Percentiles rank a stretch among this genome's conserved stretches.
Evolutionary conservation across 2,113 vertebrate species (phyloP).

Genomic region (Dolichotis patagonum): DNA sequence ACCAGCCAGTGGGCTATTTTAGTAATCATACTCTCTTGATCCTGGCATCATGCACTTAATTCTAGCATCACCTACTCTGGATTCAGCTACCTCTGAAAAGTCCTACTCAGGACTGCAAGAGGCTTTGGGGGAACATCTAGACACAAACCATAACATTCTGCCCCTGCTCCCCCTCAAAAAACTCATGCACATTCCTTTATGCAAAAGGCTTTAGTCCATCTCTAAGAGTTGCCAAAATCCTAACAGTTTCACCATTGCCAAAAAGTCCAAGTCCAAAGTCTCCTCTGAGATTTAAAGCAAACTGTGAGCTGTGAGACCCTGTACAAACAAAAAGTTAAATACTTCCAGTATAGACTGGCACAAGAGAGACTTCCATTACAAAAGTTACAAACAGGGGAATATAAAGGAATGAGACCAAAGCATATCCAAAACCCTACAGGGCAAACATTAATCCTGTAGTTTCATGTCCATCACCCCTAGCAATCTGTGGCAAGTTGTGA

Average conservation of each 20-base stretch:
- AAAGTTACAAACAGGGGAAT: neutral
- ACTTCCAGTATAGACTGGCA: neutral
- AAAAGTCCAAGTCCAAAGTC: neutral
- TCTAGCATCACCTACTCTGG: neutral
- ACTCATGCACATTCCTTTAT: neutral
- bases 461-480: neutral
- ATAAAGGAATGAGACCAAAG: neutral
- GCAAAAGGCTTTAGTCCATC: neutral
- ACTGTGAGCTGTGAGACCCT: neutral
- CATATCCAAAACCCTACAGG: neutral
- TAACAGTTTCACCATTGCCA: neutral
- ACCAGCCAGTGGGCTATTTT: neutral
- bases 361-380: neutral
- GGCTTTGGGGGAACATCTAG: neutral
- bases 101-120: neutral
- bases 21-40: neutral
- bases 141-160: neutral
- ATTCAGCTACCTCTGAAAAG: neutral
- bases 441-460: neutral
- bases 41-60: neutral
- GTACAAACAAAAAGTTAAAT: neutral
- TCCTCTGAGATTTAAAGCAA: too few relatives aligned
- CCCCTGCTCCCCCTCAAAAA: neutral
- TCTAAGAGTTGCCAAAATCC: neutral
- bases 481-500: neutral